These are phyloP conservation scores for Esperia sulphurella DNA, from an alignment of 2,888 invertebrate species.

Conservation along the genomic window DNA sequence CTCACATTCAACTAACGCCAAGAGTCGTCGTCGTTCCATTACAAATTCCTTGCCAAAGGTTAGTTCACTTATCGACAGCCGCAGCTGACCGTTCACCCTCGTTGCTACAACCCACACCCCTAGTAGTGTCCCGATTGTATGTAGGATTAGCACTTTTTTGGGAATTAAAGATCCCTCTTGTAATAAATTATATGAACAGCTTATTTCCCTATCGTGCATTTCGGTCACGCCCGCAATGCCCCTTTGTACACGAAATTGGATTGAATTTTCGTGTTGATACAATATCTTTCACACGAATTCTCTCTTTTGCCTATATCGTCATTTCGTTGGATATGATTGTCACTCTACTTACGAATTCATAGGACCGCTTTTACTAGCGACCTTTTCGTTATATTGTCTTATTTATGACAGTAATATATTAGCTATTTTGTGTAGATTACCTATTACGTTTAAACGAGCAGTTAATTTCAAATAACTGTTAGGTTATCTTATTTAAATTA, in stretches of 20 bases:
- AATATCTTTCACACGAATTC: no score
- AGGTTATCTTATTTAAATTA: no score
- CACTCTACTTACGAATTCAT: conserved; percentile 25
- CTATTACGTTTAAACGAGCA: no score
- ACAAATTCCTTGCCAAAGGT: conserved; percentile 34
- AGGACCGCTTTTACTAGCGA: conserved; percentile 25
- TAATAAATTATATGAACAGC: conserved; percentile 8
- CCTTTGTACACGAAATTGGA: no score
- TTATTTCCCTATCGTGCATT: conserved; percentile 1
- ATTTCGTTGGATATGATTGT: not conserved
- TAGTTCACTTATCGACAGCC: conserved; percentile 34
- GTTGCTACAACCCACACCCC: conserved; percentile 15
- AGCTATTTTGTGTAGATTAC: no score
- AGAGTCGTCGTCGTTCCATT: not conserved
- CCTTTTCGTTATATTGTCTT: conserved; percentile 29
- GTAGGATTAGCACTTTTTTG: conserved; percentile 30
- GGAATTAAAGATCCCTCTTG: conserved; percentile 14
- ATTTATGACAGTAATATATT: conserved; percentile 5
- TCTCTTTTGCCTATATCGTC: not conserved
- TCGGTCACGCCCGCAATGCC: conserved; percentile 5
- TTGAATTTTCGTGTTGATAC: no score
- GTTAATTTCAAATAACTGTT: no score
- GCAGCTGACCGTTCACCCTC: conserved; percentile 29
- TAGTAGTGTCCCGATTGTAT: conserved; percentile 22
- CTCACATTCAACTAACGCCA: no score